Conservation (phyloP, 1,140 invertebrate genomes). For the Rhyacophila brunnea region DNA sequence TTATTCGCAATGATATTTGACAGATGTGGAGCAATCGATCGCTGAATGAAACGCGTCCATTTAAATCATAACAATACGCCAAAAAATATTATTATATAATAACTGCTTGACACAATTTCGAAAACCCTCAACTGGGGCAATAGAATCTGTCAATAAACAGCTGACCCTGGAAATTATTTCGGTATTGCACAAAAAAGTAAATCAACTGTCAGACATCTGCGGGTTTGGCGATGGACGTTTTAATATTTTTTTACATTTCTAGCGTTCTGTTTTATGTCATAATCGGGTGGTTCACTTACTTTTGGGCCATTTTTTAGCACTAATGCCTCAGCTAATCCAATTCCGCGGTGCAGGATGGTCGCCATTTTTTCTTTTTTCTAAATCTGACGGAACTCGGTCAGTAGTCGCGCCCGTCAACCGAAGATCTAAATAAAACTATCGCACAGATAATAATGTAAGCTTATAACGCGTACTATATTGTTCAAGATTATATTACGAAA, state of each 20-base stretch:
- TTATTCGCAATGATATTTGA: conserved; percentile 1
- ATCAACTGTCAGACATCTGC: too few relatives aligned
- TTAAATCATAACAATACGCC: neutral
- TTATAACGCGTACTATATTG: too few relatives aligned
- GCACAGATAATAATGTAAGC: neutral
- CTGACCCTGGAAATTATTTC: conserved; percentile 31
- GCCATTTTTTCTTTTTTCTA: conserved; percentile 58
- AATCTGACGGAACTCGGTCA: conserved; percentile 28
- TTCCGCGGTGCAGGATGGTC: conserved; percentile 64
- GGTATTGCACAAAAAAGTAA: neutral
- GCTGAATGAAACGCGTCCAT: neutral
- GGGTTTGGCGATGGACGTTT: neutral
- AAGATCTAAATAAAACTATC: conserved; percentile 38
- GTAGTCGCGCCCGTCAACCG: conserved; percentile 21
- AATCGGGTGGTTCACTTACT: conserved; percentile 49
- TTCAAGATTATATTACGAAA: too few relatives aligned
- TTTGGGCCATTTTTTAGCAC: conserved; percentile 62
- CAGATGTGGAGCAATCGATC: neutral
- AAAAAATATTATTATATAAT: neutral
- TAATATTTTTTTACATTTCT: neutral
- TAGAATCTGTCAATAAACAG: conserved; percentile 26
- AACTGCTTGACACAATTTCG: neutral
- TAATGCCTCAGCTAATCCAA: conserved; percentile 62
- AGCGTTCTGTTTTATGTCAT: neutral
- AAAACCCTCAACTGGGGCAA: conserved; percentile 14